Percentiles rank a stretch among this genome's conserved stretches.
These are phyloP conservation scores for Diaphora mendica DNA, from an alignment of 2,888 invertebrate species.

Conservation along the genomic window DNA sequence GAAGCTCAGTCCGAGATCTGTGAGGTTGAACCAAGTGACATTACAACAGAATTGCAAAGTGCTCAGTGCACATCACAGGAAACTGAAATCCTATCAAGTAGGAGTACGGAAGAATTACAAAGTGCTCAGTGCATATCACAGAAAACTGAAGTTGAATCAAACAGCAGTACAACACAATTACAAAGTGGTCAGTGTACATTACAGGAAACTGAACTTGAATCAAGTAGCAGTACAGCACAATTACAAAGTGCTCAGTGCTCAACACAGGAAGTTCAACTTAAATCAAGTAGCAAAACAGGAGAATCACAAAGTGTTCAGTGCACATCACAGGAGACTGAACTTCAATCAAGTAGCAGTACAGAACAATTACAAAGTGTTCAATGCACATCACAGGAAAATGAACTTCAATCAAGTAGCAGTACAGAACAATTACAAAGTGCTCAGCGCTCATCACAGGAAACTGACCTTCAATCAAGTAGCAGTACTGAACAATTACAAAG, in stretches of 20 bases:
- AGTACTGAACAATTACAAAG: no score
- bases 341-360: no score
- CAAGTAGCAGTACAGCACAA: neutral
- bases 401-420: no score
- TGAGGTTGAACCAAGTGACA: neutral
- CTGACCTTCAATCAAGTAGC: no score
- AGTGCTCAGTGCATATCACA: neutral
- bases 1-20: neutral
- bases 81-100: neutral
- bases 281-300: no score
- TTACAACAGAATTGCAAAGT: conserved; percentile 5
- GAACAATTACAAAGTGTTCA: no score
- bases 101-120: neutral
- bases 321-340: no score
- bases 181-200: neutral
- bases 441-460: no score
- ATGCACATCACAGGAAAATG: no score
- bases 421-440: no score
- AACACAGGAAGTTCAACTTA: neutral
- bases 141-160: neutral
- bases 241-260: neutral
- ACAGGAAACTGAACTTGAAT: neutral
- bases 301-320: no score
- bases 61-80: neutral
- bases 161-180: neutral